Evolutionary conservation across 2,888 invertebrate genomes (phyloP).

Genomic region (Mechanitis mazaeus): DNA sequence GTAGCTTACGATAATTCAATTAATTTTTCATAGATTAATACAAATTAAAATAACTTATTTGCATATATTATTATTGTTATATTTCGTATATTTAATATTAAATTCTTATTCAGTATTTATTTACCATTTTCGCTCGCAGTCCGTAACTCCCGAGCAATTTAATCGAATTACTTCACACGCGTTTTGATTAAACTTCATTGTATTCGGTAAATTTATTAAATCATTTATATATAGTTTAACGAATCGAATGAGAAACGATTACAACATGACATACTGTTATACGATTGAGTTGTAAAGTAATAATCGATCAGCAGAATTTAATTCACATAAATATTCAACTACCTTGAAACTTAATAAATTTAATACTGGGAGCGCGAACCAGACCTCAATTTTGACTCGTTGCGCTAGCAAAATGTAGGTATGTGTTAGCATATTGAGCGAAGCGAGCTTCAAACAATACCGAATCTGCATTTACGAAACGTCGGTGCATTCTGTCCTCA

Average conservation of each 20-base stretch:
- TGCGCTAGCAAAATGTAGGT: too few relatives aligned
- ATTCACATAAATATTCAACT: too few relatives aligned
- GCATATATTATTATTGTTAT: neutral
- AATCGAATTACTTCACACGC: conserved; percentile 34
- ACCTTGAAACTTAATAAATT: neutral
- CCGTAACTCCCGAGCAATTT: conserved; percentile 33
- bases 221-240: conserved; percentile 9
- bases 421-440: too few relatives aligned
- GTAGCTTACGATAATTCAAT: too few relatives aligned
- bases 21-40: too few relatives aligned
- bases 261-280: conserved; percentile 1
- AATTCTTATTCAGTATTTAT: neutral
- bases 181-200: conserved; percentile 18
- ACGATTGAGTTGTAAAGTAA: neutral
- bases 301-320: neutral
- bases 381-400: too few relatives aligned
- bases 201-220: conserved; percentile 18
- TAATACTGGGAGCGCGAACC: too few relatives aligned
- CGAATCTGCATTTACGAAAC: too few relatives aligned
- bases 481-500: too few relatives aligned
- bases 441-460: too few relatives aligned
- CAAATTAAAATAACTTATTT: too few relatives aligned
- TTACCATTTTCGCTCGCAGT: conserved; percentile 15
- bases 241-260: neutral
- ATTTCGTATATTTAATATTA: neutral